These are phyloP conservation scores for Dicycla oo DNA, from an alignment of 2,888 invertebrate genomes.

Conservation along the genomic window DNA sequence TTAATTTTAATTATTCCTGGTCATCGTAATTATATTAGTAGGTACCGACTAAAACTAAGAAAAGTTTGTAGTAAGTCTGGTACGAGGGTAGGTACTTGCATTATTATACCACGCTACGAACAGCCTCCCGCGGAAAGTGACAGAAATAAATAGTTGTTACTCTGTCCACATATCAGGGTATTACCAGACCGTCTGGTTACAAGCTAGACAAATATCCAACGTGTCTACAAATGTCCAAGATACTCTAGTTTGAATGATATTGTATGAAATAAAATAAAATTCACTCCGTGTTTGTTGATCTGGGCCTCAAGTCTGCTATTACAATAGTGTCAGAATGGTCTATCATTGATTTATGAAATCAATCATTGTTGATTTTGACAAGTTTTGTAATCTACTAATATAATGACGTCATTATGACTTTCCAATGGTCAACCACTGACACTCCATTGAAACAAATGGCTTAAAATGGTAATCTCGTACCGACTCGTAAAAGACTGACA, in stretches of 20 bases:
- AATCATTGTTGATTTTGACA: no score
- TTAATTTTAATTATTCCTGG: neutral
- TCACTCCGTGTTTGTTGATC: neutral
- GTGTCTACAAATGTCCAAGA: slow-evolving; percentile 3
- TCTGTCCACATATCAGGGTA: slow-evolving; percentile 21
- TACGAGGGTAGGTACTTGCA: neutral
- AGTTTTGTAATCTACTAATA: no score
- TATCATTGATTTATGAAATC: no score
- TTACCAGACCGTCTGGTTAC: slow-evolving; percentile 10
- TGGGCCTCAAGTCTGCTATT: no score
- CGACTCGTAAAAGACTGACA: no score
- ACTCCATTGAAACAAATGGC: no score
- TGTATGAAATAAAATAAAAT: slow-evolving; percentile 3
- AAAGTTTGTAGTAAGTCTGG: neutral
- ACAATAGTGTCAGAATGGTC: no score
- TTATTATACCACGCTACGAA: neutral
- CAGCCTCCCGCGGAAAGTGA: neutral
- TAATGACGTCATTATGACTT: no score
- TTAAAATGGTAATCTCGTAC: no score
- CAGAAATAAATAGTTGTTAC: slow-evolving; percentile 25
- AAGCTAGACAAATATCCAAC: slow-evolving; percentile 34
- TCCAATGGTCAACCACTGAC: no score
- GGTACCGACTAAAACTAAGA: no score
- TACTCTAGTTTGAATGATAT: neutral
- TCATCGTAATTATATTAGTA: neutral